These are phyloP conservation scores for Distichodus sexfasciatus DNA, from an alignment of 2,797 vertebrate genomes.

Conservation along the genomic window DNA sequence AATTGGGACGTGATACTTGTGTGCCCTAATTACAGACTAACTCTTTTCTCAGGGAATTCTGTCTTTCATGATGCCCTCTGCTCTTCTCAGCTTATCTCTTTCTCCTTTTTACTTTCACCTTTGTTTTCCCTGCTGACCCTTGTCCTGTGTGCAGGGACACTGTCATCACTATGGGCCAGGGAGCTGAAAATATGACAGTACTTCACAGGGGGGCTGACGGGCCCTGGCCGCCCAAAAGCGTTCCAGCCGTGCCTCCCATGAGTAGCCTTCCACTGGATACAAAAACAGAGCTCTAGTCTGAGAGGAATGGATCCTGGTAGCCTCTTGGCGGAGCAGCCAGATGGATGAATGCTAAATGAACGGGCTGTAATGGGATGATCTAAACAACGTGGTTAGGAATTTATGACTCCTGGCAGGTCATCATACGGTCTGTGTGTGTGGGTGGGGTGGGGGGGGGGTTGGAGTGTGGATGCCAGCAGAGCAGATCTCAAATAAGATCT, in stretches of 20 bases:
- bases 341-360: constrained; percentile 11
- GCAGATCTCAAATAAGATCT: constrained; percentile 29
- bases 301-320: neutral
- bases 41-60: too few species aligned
- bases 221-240: constrained; percentile 48
- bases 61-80: neutral
- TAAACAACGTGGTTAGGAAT: constrained; percentile 29
- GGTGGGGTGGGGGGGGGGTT: neutral
- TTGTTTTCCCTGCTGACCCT: constrained; percentile 53
- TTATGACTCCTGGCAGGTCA: constrained; percentile 41
- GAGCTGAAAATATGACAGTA: constrained; percentile 46
- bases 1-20: too few species aligned
- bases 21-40: too few species aligned
- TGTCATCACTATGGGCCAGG: constrained; percentile 59
- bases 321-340: neutral
- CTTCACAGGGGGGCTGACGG: constrained; percentile 36
- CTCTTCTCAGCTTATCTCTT: constrained; percentile 37
- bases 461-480: constrained; percentile 20
- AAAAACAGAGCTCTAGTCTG: neutral
- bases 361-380: constrained; percentile 23
- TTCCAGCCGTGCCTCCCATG: constrained; percentile 31
- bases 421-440: constrained; percentile 13
- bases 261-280: constrained; percentile 3
- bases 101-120: constrained; percentile 57
- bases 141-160: constrained; percentile 46